These are phyloP conservation scores for Heliothis peltigera DNA, from an alignment of 2,888 invertebrate species.

Conservation along the genomic window DNA sequence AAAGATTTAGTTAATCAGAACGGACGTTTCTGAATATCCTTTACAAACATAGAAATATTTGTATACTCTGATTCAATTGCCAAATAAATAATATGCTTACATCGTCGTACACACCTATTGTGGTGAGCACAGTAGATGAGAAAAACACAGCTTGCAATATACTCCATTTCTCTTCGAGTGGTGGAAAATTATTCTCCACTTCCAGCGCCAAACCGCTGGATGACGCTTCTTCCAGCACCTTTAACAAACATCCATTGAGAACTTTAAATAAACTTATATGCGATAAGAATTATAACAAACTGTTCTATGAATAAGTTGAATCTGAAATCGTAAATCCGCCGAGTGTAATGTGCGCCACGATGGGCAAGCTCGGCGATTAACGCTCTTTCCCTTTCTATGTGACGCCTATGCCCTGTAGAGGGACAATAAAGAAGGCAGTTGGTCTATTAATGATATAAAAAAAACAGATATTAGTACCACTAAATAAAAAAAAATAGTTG, in stretches of 20 bases:
- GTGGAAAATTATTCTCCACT: slow-evolving; percentile 88
- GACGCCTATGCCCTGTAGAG: too few relatives aligned
- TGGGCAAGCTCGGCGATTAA: too few relatives aligned
- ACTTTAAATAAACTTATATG: neutral
- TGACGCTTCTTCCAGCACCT: slow-evolving; percentile 93
- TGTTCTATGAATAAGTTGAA: too few relatives aligned
- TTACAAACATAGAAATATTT: neutral
- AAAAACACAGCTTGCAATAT: slow-evolving; percentile 96
- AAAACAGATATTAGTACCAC: too few relatives aligned
- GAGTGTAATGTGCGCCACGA: too few relatives aligned
- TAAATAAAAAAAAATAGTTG: too few relatives aligned
- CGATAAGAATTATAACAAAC: neutral
- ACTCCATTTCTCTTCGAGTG: slow-evolving; percentile 92
- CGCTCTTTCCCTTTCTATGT: too few relatives aligned
- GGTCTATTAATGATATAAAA: too few relatives aligned
- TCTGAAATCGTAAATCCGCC: too few relatives aligned
- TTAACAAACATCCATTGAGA: slow-evolving; percentile 9
- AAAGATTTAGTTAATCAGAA: too few relatives aligned
- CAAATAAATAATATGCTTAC: slow-evolving; percentile 80
- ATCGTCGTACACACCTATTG: slow-evolving; percentile 93
- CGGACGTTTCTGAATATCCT: too few relatives aligned
- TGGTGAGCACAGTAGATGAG: slow-evolving; percentile 96
- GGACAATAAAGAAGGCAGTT: too few relatives aligned
- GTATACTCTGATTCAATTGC: slow-evolving; percentile 31
- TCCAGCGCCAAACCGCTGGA: slow-evolving; percentile 91